Base-by-base conservation (phyloP, 2,888 invertebrate genomes). In the Cryptophagus acutangulus region DNA sequence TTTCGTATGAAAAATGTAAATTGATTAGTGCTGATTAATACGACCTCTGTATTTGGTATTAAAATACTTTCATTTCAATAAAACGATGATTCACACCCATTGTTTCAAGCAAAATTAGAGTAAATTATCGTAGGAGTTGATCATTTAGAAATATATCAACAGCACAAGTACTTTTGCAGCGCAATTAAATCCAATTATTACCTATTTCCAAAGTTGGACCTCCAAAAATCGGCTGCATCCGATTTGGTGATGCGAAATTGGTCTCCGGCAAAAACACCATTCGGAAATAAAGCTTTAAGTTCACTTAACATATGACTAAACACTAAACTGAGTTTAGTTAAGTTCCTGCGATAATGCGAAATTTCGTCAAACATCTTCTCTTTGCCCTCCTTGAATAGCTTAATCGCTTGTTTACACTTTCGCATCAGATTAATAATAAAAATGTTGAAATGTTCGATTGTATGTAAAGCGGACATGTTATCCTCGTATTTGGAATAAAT, bases 231-330 rank as follows among this genome's bases (percentile, higher is more conserved):
- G 0, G 96, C 92, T 6, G 99, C 99, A 74, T 99, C 97, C 57
- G 93, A 87, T 74, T 99, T 99, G 17, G 99, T 99, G 63, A 99
- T 96, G 63, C 97, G 84, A 73, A 96, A 99, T 70, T 91, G 90
- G 71, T 96, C 95, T 35, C 96, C 96, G 42, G 92, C 88, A 72
- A 95, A 99, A 9, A 87, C 80, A 36, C 96, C 96, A 68, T 87
- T 89, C 0, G 97, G 97, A 71, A 97, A 99, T 63, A 97, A 86
- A 25, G 99, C 96, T 73, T 97, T 97, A 50, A 99, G 74, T 74
- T 99, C 99, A 66, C 95, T 94, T 56, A 99, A 78, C 96, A 99
- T 99, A 77, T 99, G 99, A 67, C 95, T 96, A 73, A 99, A 99
- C 55, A 97, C 96, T 63, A 99, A 79, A 72, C 96, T 96, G 30